Evolutionary conservation across 35 echinoderm and acorn worm species (phyloP).

Genomic region (Lytechinus pictus): DNA sequence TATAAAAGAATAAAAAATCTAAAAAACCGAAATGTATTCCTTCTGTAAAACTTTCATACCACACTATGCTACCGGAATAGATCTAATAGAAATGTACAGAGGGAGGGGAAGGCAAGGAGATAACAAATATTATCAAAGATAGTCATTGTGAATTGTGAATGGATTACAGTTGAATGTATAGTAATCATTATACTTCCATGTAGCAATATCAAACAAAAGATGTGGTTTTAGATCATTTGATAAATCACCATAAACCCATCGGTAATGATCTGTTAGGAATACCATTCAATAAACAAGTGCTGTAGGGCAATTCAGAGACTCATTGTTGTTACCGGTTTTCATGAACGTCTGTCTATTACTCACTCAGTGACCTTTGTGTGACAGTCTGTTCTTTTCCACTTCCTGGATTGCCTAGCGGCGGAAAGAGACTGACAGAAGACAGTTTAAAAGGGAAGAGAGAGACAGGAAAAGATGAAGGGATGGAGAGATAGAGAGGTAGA

Average conservation of each 20-base stretch:
- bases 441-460: no score
- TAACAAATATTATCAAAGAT: not conserved
- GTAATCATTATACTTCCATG: not conserved
- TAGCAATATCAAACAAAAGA: not conserved
- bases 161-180: not conserved
- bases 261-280: not conserved
- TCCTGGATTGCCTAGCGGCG: not conserved
- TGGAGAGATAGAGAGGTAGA: not conserved
- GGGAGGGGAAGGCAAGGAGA: not conserved
- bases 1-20: no score
- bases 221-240: not conserved
- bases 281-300: not conserved
- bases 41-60: no score
- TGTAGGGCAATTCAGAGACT: not conserved
- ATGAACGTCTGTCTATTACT: not conserved
- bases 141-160: not conserved
- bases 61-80: no score
- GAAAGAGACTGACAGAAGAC: no score
- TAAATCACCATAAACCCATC: not conserved
- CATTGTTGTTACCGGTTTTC: not conserved
- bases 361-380: constrained; percentile 1
- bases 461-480: no score
- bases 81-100: no score
- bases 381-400: not conserved
- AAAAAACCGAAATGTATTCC: no score